Base-by-base conservation (phyloP, 1,140 invertebrate species). In the Euwallacea fornicatus region DNA sequence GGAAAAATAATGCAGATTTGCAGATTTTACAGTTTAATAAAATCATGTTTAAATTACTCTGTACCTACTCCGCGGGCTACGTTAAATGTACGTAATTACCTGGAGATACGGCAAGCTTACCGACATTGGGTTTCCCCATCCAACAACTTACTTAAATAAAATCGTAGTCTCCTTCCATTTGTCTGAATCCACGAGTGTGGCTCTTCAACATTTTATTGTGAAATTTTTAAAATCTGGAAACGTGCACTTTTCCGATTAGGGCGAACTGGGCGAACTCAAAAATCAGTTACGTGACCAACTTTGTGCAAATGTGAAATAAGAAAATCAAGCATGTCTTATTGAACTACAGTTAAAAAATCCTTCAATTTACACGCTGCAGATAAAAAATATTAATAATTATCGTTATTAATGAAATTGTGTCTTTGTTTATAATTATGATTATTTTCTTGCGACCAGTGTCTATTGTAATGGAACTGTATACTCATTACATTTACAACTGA, bases 21-120 rank as follows among this genome's bases (percentile, higher is more conserved):
- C 73, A 74, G 71, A 74, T 69, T 75, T 75, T 69, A 69, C 72
- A 74, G 74, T 75, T 75, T 75, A 75, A 75, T 75, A 75, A 75
- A 75, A 75, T 75, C 74, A 71, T 68, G 72, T 73, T 74, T 67
- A 74, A 75, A 75, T 75, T 75, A 69, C 69, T 73, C 63, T 16
- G 41, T 71, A 13, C 42, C 67, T 62, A 60, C 33, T 42, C 41
- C 56, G 66, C 41, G 42, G 44, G 55, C 55, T 59, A 68, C 66
- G 66, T 46, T 68, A 64, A 69, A 69, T 69, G 53, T 69, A 62
- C 68, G 61, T 69, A 69, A 69, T 69, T 69, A 69, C 68, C 68
- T 58, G 43, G 33, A 44, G 66, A 68, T 68, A n/a, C 55, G 33
- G 60, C 46, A 10, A 10, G 9, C 59, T 63, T 69, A 69, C 60